Conservation (phyloP, 2,113 vertebrate species). For the Bujurquina vittata region DNA sequence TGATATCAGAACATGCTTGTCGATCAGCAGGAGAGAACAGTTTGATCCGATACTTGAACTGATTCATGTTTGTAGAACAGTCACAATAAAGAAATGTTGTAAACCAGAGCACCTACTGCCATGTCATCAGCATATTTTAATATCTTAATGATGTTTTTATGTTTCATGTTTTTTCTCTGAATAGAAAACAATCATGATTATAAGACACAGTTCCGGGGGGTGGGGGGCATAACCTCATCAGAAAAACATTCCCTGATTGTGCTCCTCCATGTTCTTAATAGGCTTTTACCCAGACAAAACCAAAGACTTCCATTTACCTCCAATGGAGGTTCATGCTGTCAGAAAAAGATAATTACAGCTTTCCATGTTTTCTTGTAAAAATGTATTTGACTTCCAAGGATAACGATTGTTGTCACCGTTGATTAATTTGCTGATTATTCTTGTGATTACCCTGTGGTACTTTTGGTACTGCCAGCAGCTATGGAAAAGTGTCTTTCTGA, state of each 20-base stretch:
- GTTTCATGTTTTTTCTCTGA: slow-evolving; percentile 14
- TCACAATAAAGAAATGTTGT: background rate
- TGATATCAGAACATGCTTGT: background rate
- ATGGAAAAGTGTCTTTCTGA: background rate
- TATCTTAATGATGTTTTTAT: slow-evolving; percentile 4
- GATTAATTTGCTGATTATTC: slow-evolving; percentile 8
- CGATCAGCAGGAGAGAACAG: background rate
- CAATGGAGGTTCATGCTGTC: slow-evolving; percentile 7
- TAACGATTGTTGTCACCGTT: background rate
- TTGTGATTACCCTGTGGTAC: background rate
- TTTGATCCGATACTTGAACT: background rate
- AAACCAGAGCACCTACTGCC: background rate
- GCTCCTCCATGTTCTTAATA: slow-evolving; percentile 11
- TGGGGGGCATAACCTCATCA: slow-evolving; percentile 53
- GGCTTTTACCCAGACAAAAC: slow-evolving; percentile 49
- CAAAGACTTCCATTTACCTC: slow-evolving; percentile 25
- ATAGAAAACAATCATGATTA: slow-evolving; percentile 7
- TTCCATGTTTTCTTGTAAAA: background rate
- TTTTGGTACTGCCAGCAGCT: background rate
- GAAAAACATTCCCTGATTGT: slow-evolving; percentile 15
- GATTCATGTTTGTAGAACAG: background rate
- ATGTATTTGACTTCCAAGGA: background rate
- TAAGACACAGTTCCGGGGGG: background rate
- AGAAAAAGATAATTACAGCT: background rate
- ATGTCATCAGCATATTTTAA: slow-evolving; percentile 16